These are phyloP conservation scores for Botia almorhae DNA, from an alignment of 2,797 vertebrate species.

Conservation along the genomic window DNA sequence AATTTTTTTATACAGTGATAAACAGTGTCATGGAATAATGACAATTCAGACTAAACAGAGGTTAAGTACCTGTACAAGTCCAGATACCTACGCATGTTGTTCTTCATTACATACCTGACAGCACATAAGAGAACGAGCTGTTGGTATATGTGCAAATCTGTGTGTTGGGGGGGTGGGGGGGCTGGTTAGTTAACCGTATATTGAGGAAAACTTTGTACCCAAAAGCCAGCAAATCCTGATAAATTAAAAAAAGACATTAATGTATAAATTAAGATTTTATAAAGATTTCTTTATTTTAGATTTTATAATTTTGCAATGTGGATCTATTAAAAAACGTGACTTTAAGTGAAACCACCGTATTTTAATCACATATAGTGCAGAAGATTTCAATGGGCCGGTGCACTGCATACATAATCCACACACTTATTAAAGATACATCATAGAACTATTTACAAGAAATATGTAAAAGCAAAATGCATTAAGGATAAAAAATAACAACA, in stretches of 20 bases:
- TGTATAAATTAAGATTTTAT: not conserved
- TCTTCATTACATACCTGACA: slow-evolving; percentile 67
- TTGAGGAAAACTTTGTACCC: no score
- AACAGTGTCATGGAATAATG: not conserved
- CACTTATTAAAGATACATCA: no score
- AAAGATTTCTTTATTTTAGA: not conserved
- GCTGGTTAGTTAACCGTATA: no score
- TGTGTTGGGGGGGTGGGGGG: not conserved
- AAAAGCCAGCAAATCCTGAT: not conserved
- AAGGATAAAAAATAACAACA: no score
- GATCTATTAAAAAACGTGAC: not conserved
- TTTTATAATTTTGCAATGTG: not conserved
- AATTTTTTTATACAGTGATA: not conserved
- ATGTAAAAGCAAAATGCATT: no score
- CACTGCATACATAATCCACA: not conserved
- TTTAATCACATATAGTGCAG: not conserved
- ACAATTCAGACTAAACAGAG: not conserved
- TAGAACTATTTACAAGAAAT: no score
- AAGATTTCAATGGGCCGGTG: not conserved
- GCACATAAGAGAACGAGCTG: slow-evolving; percentile 64
- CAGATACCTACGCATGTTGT: slow-evolving; percentile 80
- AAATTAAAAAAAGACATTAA: not conserved
- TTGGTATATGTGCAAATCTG: slow-evolving; percentile 9
- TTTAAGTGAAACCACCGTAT: no score
- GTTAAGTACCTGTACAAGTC: slow-evolving; percentile 68